Evolutionary conservation across 1,140 invertebrate species (phyloP).

Genomic region (Argopecten irradians): DNA sequence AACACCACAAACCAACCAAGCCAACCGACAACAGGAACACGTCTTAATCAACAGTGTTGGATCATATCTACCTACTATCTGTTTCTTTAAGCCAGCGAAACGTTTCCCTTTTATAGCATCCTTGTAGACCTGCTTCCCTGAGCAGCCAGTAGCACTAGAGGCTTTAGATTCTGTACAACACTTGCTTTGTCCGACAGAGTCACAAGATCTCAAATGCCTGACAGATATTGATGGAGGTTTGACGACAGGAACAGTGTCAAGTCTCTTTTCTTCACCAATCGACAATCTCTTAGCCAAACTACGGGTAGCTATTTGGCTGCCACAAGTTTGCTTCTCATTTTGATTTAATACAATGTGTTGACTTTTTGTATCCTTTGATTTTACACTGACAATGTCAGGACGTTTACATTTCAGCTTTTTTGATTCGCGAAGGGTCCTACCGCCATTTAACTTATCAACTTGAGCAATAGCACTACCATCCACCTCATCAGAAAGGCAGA

Average conservation of each 20-base stretch:
- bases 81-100: conserved; percentile 2
- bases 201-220: conserved; percentile 13
- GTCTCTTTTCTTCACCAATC: background rate
- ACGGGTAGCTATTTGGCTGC: conserved; percentile 2
- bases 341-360: background rate
- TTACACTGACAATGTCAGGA: background rate
- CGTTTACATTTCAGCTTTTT: background rate
- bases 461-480: conserved; percentile 8
- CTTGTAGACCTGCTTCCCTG: background rate
- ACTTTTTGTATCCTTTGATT: background rate
- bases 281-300: background rate
- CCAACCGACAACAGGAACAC: background rate
- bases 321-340: conserved; percentile 10
- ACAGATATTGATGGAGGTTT: background rate
- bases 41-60: background rate
- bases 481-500: background rate
- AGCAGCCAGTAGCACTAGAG: background rate
- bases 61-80: conserved; percentile 11
- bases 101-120: background rate
- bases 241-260: background rate
- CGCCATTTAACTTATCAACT: conserved; percentile 18
- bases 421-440: background rate
- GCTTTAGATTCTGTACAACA: conserved; percentile 3
- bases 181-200: background rate
- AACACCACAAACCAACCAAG: conserved; percentile 4